Percentiles rank a stretch among this genome's conserved stretches.
phyloP scores from a whole-genome alignment of 2,888 invertebrate species.

The Ctena decussata region DNA sequence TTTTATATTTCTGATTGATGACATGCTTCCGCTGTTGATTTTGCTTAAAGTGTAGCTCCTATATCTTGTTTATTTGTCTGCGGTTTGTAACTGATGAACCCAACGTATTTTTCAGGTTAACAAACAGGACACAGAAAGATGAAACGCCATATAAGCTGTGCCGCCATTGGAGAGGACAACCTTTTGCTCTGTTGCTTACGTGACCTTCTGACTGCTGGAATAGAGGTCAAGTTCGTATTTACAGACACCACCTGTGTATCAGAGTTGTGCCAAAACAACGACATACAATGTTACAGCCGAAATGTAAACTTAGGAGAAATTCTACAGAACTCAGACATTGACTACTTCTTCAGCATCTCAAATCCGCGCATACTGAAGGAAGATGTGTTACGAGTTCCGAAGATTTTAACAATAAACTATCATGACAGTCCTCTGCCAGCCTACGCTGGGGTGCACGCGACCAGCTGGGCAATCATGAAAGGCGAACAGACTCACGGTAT shows the following conservation, averaged over 20 bases:
- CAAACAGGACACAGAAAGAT: too few relatives aligned
- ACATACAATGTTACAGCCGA: conserved; percentile 53
- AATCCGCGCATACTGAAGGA: conserved; percentile 72
- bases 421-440: conserved; percentile 75
- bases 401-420: conserved; percentile 69
- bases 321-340: conserved; percentile 39
- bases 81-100: too few relatives aligned
- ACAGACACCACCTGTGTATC: conserved; percentile 58
- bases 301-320: conserved; percentile 54
- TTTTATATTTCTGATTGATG: too few relatives aligned
- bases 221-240: conserved; percentile 64
- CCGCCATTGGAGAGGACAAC: conserved; percentile 74
- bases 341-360: conserved; percentile 74
- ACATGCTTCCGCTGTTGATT: too few relatives aligned
- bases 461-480: conserved; percentile 74
- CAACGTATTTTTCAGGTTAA: too few relatives aligned
- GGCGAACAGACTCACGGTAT: conserved; percentile 71
- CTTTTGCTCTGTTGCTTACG: conserved; percentile 63
- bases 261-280: conserved; percentile 52
- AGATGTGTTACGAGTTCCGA: conserved; percentile 59
- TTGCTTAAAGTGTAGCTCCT: too few relatives aligned
- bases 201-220: conserved; percentile 44
- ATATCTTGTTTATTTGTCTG: too few relatives aligned
- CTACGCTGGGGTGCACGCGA: conserved; percentile 74
- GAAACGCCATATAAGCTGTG: conserved; percentile 53